Base-by-base conservation (phyloP, 2,888 invertebrate species). In the Pteria penguin region DNA sequence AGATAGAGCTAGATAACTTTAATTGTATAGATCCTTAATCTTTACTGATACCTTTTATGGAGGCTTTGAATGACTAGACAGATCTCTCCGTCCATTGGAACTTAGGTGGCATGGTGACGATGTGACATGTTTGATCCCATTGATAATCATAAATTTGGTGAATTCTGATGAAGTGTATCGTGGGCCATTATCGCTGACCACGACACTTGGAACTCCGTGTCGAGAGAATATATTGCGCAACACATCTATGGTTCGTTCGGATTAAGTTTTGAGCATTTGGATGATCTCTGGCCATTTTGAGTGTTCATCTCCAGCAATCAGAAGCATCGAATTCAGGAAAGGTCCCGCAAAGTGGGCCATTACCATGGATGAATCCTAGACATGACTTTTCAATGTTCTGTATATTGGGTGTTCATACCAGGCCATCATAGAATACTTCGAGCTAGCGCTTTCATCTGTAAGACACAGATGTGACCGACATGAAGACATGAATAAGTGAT, bases 241-340 rank as follows among this genome's bases (percentile, higher is more conserved):
- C 5, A 62, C 63, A 71, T 81, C 76, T 36, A 83, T 67, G 2
- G 76, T 80, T 24, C 69, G 65, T 2, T 58, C 67, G 0, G 82
- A 65, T 8, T 80, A 76, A 27, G 80, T 73, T 0, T n/a, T 36
- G n/a, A 2, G 32, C 33, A 63, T 4, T n/a, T n/a, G 33, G n/a
- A 63, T 36, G 14, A 63, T 87, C 82, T 93, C 92, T 1, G 90
- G 86, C 92, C 92, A 93, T 76, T 93, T 93, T 0, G 92, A 92
- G 78, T 86, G 87, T n/a, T 91, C 85, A 77, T 93, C 92, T 2
- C 91, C 88, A 14, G 92, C 79, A 22, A 93, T 79, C 2, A 92
- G 76, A 52, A 90, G 84, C 82, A 84, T 86, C 11, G 75, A 77
- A n/a, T 84, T 87, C 4, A 85, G 66, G 57, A 90, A 76, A 33